A percentile compares a stretch with the other conserved stretches of the same genome.
Conservation (phyloP, 2,113 vertebrate genomes). For the Nerophis lumbriciformis region DNA sequence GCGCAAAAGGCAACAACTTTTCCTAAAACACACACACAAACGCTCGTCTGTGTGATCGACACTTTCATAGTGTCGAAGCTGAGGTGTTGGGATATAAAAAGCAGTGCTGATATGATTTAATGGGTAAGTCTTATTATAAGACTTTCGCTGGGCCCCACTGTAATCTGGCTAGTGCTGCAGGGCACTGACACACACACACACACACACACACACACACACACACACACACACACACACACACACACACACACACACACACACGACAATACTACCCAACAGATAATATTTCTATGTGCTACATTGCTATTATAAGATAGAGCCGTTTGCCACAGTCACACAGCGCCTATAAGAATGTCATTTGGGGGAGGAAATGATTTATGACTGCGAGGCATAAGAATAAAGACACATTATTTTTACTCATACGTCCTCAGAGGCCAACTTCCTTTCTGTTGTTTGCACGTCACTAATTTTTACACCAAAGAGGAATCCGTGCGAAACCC, state of each 20-base stretch:
- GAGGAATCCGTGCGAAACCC: slow-evolving; percentile 32
- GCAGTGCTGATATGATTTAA: slow-evolving; percentile 75
- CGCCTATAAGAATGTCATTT: slow-evolving; percentile 53
- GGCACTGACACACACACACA: slow-evolving; percentile 57
- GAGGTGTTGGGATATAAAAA: slow-evolving; percentile 75
- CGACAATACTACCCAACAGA: slow-evolving; percentile 60
- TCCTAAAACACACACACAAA: slow-evolving; percentile 56
- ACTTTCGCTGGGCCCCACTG: slow-evolving; percentile 64
- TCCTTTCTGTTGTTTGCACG: slow-evolving; percentile 54
- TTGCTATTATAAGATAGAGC: slow-evolving; percentile 68
- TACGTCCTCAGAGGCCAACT: slow-evolving; percentile 62
- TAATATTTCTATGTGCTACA: slow-evolving; percentile 66
- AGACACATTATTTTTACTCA: slow-evolving; percentile 64
- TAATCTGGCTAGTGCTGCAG: slow-evolving; percentile 68
- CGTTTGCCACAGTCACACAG: slow-evolving; percentile 56
- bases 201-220: slow-evolving; percentile 22
- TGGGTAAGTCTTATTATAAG: slow-evolving; percentile 73
- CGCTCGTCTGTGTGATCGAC: slow-evolving; percentile 50
- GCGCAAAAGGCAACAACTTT: slow-evolving; percentile 56
- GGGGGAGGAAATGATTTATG: slow-evolving; percentile 65
- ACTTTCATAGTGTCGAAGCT: slow-evolving; percentile 62
- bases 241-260: slow-evolving; percentile 16
- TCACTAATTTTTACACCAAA: slow-evolving; percentile 55
- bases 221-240: background rate
- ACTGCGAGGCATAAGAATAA: slow-evolving; percentile 58